Conservation (phyloP, 2,113 vertebrate genomes). For the Pelmatolapia mariae region DNA sequence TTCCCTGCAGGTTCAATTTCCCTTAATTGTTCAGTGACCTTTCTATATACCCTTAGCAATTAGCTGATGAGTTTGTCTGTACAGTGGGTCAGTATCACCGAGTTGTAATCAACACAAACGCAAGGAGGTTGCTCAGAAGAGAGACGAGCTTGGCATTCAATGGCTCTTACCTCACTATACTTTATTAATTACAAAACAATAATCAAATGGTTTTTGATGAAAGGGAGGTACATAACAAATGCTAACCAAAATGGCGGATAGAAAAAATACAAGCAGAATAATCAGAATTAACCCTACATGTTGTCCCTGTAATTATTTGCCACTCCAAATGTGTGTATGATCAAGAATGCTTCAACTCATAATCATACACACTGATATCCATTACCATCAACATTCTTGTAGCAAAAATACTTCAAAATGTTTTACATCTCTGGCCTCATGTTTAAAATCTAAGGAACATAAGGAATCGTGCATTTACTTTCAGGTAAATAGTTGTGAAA, state of each 20-base stretch:
- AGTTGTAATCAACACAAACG: constrained; percentile 61
- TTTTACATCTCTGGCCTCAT: neutral
- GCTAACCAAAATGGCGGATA: neutral
- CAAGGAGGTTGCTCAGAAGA: constrained; percentile 37
- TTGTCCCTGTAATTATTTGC: constrained; percentile 4
- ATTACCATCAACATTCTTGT: neutral
- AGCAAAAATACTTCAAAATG: neutral
- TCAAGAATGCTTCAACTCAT: neutral
- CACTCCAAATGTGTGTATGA: neutral
- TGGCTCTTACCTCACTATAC: constrained; percentile 24
- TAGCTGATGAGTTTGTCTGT: constrained; percentile 65
- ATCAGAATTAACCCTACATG: neutral
- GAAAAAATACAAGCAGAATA: neutral
- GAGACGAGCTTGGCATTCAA: constrained; percentile 2
- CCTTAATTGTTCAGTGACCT: constrained; percentile 65
- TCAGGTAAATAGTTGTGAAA: neutral
- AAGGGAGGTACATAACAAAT: constrained; percentile 7
- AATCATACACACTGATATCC: neutral
- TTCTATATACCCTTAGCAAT: constrained; percentile 57
- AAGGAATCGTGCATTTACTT: neutral
- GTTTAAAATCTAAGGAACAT: neutral
- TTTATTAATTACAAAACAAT: constrained; percentile 53
- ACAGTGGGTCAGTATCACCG: constrained; percentile 46
- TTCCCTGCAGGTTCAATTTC: constrained; percentile 36
- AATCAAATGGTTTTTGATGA: constrained; percentile 47